Evolutionary conservation across 1,140 invertebrate species (phyloP), one percentile per base, ranked within the genome.

Genomic region (Brachystomella parvula): DNA sequence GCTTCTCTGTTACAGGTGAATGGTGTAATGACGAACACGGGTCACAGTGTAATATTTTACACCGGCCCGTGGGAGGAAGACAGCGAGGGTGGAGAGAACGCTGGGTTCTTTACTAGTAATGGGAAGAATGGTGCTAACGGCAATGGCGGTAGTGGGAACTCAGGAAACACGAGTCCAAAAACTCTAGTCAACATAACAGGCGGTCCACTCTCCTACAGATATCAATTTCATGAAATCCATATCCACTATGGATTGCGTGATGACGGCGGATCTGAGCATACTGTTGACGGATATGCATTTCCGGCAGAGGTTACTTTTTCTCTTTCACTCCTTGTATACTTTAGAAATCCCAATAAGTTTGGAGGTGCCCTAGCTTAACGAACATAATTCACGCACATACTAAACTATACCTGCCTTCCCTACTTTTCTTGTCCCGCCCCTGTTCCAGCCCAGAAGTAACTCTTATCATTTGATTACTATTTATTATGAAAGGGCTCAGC

Each of bases 181-280:
- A 73, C 73, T 19, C 88, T 88, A 67, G 87, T 94, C 24, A 94
- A 94, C 79, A 94, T 98, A 71, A 92, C 89, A n/a, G 91, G 92
- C 15, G 95, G 95, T 0, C 95, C 95, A 0, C 82, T 96, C 17
- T 92, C 93, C 17, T 98, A 98, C 79, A 84, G 87, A 56, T 97
- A 95, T 77, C 89, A 93, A 77, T 92, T 94, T 73, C 89, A 93
- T 76, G 90, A 94, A 77, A 90, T 98, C 74, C 93, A 94, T 77
- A 90, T 96, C 74, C 94, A 97, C 78, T 96, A 94, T 76, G 94
- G 93, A 47, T 53, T 69, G 62, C 66, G 72, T 53, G 89, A 94
- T 75, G 85, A 86, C 73, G 83, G 87, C 67, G 94, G 94, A 3
- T 96, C 92, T 0, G 94, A 97, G 77, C 94, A 98, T 79, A 88